Base-by-base conservation (phyloP, 2,888 invertebrate genomes). In the Epiblema foenella region DNA sequence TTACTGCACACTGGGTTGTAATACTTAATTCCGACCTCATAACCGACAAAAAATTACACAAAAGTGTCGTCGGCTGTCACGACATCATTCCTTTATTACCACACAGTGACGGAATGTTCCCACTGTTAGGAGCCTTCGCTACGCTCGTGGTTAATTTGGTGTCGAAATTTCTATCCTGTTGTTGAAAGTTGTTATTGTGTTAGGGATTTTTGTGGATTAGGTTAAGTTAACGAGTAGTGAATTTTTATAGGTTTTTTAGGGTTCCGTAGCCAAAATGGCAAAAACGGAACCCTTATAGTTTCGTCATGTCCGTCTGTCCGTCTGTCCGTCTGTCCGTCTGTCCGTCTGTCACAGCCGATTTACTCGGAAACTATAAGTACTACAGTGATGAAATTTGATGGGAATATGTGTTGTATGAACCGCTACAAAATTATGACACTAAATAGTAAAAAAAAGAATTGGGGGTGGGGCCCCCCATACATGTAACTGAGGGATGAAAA, bases 61-160 rank as follows among this genome's bases (percentile, higher is more conserved):
- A 85, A 86, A 83, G 79, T 82, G 77, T 80, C 78, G 60, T 60
- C 69, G 73, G 74, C 70, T 68, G 83, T 88, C 89, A 89, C 88
- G 89, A 89, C 78, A 77, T 73, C 77, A 81, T 81, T 84, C 79
- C 77, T 79, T 82, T 76, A 80, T 83, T 82, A 80, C 80, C 77
- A 81, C 79, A 81, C 79, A 69, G 76, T 72, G 75, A 72, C 68
- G 76, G 77, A 81, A 81, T 77, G 74, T 84, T 81, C 79, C 79
- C 78, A 75, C 77, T 75, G 74, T 73, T 74, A 74, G 71, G 69
- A 70, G 51, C 63, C 59, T 52, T 58, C 73, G 73, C 68, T 73
- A 78, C 79, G 79, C 74, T 81, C 79, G 82, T 81, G 79, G 77
- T 69, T 65, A 77, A 80, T 77, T 77, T 75, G 68, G 59, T 81